These are phyloP conservation scores for Charadrius vociferus DNA, from an alignment of 2,113 vertebrate species.

Conservation along the genomic window DNA sequence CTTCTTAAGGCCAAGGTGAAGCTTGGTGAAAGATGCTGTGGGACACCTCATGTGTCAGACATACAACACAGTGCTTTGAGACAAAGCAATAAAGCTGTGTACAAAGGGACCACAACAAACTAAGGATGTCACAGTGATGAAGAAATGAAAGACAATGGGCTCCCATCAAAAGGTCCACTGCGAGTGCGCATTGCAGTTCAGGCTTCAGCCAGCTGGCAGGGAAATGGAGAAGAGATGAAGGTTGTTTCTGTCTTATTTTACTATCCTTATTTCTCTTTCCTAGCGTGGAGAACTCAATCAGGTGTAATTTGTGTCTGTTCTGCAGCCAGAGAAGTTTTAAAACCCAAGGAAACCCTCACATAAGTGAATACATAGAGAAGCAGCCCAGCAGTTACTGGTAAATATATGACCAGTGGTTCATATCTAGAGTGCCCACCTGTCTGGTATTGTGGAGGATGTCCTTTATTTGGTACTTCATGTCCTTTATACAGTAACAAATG, in stretches of 20 bases:
- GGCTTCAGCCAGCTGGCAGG: background rate
- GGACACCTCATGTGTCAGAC: background rate
- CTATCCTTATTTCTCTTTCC: background rate
- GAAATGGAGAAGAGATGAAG: background rate
- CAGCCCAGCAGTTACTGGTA: background rate
- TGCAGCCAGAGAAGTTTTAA: background rate
- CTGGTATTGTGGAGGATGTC: background rate
- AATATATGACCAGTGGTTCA: background rate
- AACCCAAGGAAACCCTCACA: background rate
- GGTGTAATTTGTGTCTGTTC: background rate
- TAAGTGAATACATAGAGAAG: background rate
- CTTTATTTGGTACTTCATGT: background rate
- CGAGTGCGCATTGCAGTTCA: background rate
- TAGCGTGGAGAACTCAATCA: background rate
- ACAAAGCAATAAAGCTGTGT: background rate
- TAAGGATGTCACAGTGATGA: background rate
- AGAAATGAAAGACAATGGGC: background rate
- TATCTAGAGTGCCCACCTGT: background rate
- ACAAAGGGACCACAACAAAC: background rate
- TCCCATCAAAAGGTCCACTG: background rate
- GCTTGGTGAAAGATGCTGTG: background rate
- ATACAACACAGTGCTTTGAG: background rate
- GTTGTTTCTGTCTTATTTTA: background rate
- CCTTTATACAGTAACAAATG: background rate
- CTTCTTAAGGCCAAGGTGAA: conserved; percentile 20